These are phyloP conservation scores for Pseudocheirus occidentalis DNA, from an alignment of 2,797 vertebrate species.

Conservation along the genomic window DNA sequence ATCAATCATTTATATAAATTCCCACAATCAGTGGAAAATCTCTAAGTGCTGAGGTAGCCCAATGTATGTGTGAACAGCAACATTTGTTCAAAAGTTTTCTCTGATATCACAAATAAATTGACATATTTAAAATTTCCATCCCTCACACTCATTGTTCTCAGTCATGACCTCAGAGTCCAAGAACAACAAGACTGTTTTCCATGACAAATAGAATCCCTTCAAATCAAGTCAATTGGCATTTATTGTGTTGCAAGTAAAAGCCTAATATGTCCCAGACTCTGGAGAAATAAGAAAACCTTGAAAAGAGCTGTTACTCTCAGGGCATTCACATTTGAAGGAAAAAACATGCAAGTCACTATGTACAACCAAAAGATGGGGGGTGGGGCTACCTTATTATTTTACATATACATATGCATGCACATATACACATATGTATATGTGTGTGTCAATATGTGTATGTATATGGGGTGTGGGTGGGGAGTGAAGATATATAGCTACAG, in stretches of 20 bases:
- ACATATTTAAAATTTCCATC: neutral
- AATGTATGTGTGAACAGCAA: neutral
- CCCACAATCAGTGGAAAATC: neutral
- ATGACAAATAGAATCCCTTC: neutral
- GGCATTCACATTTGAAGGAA: neutral
- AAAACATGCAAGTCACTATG: neutral
- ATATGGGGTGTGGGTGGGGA: no score
- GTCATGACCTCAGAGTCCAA: neutral
- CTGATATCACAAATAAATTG: neutral
- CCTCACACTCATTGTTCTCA: neutral
- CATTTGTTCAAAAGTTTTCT: neutral
- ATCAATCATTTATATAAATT: neutral
- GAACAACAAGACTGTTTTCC: neutral
- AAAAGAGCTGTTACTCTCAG: neutral
- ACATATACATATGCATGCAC: neutral
- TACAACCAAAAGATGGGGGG: neutral
- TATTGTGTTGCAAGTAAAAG: neutral
- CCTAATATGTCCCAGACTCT: neutral
- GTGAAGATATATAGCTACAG: no score
- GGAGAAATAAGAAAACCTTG: neutral
- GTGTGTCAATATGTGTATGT: rapidly evolving
- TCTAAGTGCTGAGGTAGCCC: neutral
- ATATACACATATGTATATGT: no score
- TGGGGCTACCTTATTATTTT: neutral
- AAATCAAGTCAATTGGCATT: neutral